Evolutionary conservation across 1,140 invertebrate genomes (phyloP).

Genomic region (Papilio helenus): DNA sequence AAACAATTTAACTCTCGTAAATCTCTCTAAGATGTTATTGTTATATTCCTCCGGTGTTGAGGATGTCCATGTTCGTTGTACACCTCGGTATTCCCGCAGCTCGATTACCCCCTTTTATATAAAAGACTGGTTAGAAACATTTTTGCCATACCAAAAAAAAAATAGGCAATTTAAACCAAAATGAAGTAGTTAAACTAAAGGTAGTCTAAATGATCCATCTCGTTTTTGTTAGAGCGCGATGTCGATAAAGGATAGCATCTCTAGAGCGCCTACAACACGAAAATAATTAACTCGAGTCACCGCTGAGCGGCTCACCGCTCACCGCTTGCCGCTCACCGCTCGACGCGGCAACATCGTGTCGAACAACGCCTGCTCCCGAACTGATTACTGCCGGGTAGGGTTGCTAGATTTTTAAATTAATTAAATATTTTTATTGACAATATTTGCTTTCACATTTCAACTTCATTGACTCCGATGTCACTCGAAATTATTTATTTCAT

Average conservation of each 20-base stretch:
- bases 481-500: too few species aligned
- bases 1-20: too few species aligned
- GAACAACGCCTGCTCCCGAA: conserved; percentile 75
- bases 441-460: not conserved
- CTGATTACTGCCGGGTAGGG: conserved; percentile 72
- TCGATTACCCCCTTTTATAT: too few species aligned
- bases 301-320: conserved; percentile 39
- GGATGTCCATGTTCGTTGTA: too few species aligned
- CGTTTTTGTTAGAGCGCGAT: conserved; percentile 67
- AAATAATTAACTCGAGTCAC: conserved; percentile 78
- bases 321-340: not conserved
- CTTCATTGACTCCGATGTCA: too few species aligned
- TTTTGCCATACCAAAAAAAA: too few species aligned
- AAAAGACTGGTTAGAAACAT: too few species aligned
- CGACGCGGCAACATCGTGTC: conserved; percentile 68
- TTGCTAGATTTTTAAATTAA: not conserved
- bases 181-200: too few species aligned
- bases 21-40: too few species aligned
- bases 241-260: conserved; percentile 70
- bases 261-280: conserved; percentile 72
- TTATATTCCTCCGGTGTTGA: too few species aligned
- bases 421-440: not conserved
- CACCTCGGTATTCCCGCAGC: too few species aligned
- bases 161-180: too few species aligned
- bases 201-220: conserved; percentile 57